A percentile compares a stretch with the other conserved stretches of the same genome.
phyloP scores from a whole-genome alignment of 2,113 vertebrate genomes.

The Pelvicachromis taeniatus region DNA sequence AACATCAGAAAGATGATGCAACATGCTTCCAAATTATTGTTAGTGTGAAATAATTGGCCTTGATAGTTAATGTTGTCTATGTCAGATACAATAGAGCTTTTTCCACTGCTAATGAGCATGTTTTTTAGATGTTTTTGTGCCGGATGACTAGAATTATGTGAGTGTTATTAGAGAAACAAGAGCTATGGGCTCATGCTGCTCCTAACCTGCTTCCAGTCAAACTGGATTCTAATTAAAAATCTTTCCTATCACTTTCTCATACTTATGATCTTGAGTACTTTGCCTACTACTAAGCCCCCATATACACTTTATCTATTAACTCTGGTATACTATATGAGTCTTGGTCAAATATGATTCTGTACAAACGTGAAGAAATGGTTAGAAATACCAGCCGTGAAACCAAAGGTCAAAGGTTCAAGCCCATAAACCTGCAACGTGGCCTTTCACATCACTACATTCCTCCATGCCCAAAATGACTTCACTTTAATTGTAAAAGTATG shows the following conservation, averaged over 20 bases:
- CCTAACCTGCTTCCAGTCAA: background rate
- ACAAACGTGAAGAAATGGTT: background rate
- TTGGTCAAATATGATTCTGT: background rate
- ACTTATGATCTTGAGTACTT: background rate
- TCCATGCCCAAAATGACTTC: background rate
- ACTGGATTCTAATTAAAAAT: background rate
- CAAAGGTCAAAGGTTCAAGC: background rate
- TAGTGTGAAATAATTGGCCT: slow-evolving; percentile 1
- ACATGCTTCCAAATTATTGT: slow-evolving; percentile 19
- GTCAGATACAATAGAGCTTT: background rate
- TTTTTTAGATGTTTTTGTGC: background rate
- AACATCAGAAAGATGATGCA: slow-evolving; percentile 47
- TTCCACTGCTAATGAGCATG: background rate
- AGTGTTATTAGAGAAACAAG: background rate
- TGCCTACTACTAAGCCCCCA: background rate
- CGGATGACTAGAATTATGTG: background rate
- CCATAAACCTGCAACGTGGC: background rate
- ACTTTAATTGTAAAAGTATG: background rate
- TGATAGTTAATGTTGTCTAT: background rate
- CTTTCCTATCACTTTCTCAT: background rate
- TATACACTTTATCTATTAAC: background rate
- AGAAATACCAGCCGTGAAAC: background rate
- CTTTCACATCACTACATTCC: background rate
- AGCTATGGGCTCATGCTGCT: background rate
- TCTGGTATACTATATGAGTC: background rate